phyloP scores from a whole-genome alignment of 1,140 invertebrate genomes.

The Bombus haemorrhoidalis region DNA sequence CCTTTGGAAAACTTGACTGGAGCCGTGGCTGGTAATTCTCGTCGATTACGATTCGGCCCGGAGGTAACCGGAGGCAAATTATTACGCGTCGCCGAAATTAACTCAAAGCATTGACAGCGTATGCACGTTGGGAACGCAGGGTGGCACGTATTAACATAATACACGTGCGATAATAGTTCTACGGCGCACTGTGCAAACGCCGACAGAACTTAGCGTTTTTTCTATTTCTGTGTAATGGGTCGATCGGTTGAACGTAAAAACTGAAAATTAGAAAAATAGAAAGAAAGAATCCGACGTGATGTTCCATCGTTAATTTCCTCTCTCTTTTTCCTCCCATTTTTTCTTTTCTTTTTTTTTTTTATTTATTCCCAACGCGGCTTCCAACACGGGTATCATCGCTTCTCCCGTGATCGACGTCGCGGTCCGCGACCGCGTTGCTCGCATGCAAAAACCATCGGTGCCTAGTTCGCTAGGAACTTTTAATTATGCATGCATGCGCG shows the following conservation, averaged over 20 bases:
- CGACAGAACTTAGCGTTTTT: background rate
- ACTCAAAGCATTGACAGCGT: background rate
- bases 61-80: background rate
- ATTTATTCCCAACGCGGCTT: slow-evolving; percentile 22
- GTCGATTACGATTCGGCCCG: background rate
- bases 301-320: background rate
- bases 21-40: slow-evolving; percentile 1
- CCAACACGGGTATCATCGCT: slow-evolving; percentile 29
- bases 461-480: slow-evolving; percentile 47
- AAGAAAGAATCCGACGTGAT: background rate
- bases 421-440: background rate
- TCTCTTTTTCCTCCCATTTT: background rate
- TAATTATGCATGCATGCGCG: slow-evolving; percentile 58
- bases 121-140: background rate
- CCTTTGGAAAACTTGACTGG: slow-evolving; percentile 3
- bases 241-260: background rate
- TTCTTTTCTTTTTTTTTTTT: background rate
- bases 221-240: background rate
- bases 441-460: slow-evolving; percentile 34
- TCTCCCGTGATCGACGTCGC: slow-evolving; percentile 5
- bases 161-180: background rate
- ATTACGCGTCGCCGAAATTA: slow-evolving; percentile 25
- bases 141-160: background rate
- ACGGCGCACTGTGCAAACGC: background rate
- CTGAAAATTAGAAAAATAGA: background rate